Base-by-base conservation (phyloP, 2,888 invertebrate species). In the Julus scanicus region DNA sequence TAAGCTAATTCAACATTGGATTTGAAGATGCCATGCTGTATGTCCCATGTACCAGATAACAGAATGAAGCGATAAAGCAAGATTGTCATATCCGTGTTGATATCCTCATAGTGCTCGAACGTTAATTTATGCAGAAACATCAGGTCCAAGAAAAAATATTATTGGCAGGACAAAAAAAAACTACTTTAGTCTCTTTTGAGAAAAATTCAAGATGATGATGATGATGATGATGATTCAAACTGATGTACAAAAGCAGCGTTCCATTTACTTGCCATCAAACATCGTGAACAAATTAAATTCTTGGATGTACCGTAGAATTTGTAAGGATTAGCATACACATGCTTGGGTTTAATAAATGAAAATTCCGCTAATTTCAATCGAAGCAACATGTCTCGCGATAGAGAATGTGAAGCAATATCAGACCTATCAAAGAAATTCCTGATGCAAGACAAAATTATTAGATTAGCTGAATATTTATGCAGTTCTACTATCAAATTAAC, bases 401-500 rank as follows among this genome's bases (percentile, higher is more conserved):
- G 9, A 37, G 80, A 37, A 80, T 37, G 80, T 0, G 63, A 29
- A 71, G 37, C 15, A 13, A 71, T 71, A 71, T 71, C 3, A 71
- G 71, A 20, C 20, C 37, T 37, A 13, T 20, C 37, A 80, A 80
- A 80, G 80, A 37, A 80, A 80, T 80, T 80, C 80, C 80, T 80
- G 80, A 80, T 80, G 80, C 80, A 37, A 80, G 80, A 29, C 80
- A 29, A 80, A 80, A 80, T 80, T 80, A 80, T 80, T 37, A 37
- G 80, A 80, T 80, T 37, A 80, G 80, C 37, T 37, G 80, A 37
- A 80, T 80, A 80, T 80, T 80, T 80, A 80, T 80, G 37, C 80
- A 80, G 80, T 80, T 80, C 37, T 37, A 80, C 37, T 80, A 80
- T 80, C 80, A 80, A 37, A 80, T 80, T 80, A 80, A 80, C 80